Conservation (phyloP, 2,113 vertebrate genomes). For the Acrocephalus kingi region DNA sequence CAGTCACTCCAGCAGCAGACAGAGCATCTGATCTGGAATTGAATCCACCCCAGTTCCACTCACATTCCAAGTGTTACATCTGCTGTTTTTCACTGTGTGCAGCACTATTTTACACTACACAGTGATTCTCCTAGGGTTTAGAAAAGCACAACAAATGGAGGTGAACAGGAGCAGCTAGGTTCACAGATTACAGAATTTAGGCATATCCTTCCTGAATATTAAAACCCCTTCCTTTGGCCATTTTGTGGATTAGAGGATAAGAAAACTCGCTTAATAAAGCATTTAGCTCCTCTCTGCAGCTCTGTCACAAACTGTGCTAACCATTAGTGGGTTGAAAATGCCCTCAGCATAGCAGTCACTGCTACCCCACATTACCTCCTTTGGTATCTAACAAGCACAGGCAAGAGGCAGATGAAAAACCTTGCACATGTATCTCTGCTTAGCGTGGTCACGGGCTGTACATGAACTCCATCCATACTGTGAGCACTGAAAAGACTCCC, state of each 20-base stretch:
- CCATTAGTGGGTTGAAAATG: slow-evolving; percentile 1
- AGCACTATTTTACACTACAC: slow-evolving; percentile 39
- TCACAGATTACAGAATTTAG: neutral
- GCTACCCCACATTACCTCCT: neutral
- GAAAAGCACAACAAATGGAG: slow-evolving; percentile 49
- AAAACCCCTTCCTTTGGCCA: slow-evolving; percentile 18
- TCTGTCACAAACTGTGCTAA: slow-evolving; percentile 25
- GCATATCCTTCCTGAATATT: slow-evolving; percentile 38
- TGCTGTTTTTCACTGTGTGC: slow-evolving; percentile 14
- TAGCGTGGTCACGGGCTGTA: neutral
- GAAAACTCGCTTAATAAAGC: neutral
- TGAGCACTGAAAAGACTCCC: neutral
- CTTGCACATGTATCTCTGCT: neutral
- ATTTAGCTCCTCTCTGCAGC: slow-evolving; percentile 15
- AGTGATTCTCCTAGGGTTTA: neutral
- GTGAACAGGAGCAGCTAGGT: slow-evolving; percentile 29
- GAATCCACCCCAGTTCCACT: slow-evolving; percentile 34
- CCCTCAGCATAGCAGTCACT: neutral
- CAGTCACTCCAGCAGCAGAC: slow-evolving; percentile 46
- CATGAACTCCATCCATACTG: neutral
- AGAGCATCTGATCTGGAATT: slow-evolving; percentile 54
- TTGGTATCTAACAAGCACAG: slow-evolving; percentile 20
- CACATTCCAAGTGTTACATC: slow-evolving; percentile 14
- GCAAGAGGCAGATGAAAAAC: slow-evolving; percentile 12
- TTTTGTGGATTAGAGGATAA: neutral